Conservation (phyloP, 2,888 invertebrate genomes). For the Pycnomerus fuliginosus region DNA sequence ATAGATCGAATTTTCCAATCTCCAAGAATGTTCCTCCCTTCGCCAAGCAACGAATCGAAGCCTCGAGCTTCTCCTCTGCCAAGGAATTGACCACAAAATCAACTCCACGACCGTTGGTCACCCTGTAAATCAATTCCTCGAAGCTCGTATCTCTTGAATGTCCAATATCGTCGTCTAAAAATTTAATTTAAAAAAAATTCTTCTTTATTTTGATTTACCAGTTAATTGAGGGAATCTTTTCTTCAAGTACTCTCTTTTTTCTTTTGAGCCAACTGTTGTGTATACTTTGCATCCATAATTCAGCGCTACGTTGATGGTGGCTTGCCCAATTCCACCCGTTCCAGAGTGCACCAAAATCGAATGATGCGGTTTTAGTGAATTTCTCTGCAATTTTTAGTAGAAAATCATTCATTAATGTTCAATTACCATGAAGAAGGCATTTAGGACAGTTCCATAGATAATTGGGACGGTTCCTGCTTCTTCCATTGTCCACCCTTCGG, state of each 20-base stretch:
- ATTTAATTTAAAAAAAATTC: too few relatives aligned
- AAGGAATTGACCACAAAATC: constrained; percentile 88
- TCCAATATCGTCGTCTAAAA: constrained; percentile 39
- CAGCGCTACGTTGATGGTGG: constrained; percentile 71
- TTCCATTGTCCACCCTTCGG: constrained; percentile 68
- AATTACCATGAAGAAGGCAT: constrained; percentile 54
- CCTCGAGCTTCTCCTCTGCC: constrained; percentile 82
- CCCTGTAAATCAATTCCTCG: constrained; percentile 76
- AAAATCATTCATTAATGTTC: too few relatives aligned
- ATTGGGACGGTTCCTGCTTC: constrained; percentile 76
- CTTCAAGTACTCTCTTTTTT: constrained; percentile 65
- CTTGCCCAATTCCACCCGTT: constrained; percentile 74
- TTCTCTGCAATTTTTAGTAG: too few relatives aligned
- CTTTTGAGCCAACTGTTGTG: constrained; percentile 68
- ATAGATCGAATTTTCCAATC: constrained; percentile 1
- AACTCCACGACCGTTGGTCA: constrained; percentile 84
- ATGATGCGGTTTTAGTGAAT: constrained; percentile 47
- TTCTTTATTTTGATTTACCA: too few relatives aligned
- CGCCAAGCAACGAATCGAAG: constrained; percentile 61
- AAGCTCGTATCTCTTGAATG: constrained; percentile 83
- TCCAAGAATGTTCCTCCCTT: constrained; percentile 53
- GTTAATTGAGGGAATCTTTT: constrained; percentile 55
- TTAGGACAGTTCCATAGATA: constrained; percentile 59
- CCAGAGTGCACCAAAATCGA: constrained; percentile 59
- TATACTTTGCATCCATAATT: constrained; percentile 64